Percentiles rank a stretch among this genome's conserved stretches.
phyloP scores from a whole-genome alignment of 2,113 vertebrate genomes.

The Anoplopoma fimbria region DNA sequence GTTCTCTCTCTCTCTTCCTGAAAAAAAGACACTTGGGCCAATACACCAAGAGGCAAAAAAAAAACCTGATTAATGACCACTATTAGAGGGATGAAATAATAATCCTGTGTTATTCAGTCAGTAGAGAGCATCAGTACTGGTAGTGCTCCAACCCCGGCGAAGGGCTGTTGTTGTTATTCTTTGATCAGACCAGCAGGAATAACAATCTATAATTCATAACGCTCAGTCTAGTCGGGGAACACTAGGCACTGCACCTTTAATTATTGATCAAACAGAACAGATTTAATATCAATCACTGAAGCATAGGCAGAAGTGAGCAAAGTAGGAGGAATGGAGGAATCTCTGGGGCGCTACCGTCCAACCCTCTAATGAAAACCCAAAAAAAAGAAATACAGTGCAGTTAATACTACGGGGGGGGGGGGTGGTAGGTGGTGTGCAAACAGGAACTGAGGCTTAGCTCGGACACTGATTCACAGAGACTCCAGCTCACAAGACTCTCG shows the following conservation, averaged over 20 bases:
- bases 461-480: slow-evolving; percentile 54
- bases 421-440: slow-evolving; percentile 33
- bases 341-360: slow-evolving; percentile 51
- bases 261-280: slow-evolving; percentile 83
- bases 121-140: slow-evolving; percentile 57
- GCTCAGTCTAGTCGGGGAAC: slow-evolving; percentile 81
- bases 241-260: slow-evolving; percentile 77
- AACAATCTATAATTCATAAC: slow-evolving; percentile 84
- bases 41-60: slow-evolving; percentile 13
- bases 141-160: slow-evolving; percentile 56
- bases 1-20: slow-evolving; percentile 22
- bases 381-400: slow-evolving; percentile 41
- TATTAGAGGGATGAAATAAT: slow-evolving; percentile 66
- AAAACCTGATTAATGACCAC: slow-evolving; percentile 38
- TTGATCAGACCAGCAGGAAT: slow-evolving; percentile 82
- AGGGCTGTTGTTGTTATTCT: slow-evolving; percentile 80
- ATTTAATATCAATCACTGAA: slow-evolving; percentile 81
- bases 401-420: slow-evolving; percentile 15
- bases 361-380: slow-evolving; percentile 69
- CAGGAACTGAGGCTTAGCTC: slow-evolving; percentile 47
- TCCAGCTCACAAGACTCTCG: slow-evolving; percentile 10
- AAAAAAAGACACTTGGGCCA: slow-evolving; percentile 45
- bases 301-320: slow-evolving; percentile 74
- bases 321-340: slow-evolving; percentile 63
- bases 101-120: slow-evolving; percentile 54